Percentiles rank a stretch among this genome's conserved stretches.
Evolutionary conservation across 2,797 vertebrate species (phyloP).

Genomic region (Scolopax rusticola): DNA sequence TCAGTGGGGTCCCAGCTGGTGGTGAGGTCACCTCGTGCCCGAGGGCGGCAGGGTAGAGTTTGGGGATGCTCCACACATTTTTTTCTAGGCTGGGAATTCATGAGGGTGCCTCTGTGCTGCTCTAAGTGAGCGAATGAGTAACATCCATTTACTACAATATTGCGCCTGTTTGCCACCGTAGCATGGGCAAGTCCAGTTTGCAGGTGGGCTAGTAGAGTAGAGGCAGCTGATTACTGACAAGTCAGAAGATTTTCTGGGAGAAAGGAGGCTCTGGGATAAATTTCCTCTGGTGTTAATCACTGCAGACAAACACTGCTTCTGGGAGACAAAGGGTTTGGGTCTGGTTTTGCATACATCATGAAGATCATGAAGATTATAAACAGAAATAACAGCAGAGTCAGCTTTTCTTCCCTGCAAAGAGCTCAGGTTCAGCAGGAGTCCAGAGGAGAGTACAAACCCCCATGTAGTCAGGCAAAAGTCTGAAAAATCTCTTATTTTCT

Average conservation of each 20-base stretch:
- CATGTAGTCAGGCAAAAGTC: background rate
- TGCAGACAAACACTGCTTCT: background rate
- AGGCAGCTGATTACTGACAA: background rate
- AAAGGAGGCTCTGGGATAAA: background rate
- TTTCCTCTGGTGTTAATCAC: background rate
- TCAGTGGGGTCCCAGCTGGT: background rate
- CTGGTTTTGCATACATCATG: background rate
- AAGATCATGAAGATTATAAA: background rate
- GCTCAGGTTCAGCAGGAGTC: background rate
- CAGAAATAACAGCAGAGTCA: constrained; percentile 13
- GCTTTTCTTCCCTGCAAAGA: background rate
- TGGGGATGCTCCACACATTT: background rate
- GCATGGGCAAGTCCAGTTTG: background rate
- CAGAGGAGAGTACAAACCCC: background rate
- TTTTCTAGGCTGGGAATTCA: background rate
- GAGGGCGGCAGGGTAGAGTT: background rate
- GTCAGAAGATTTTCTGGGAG: background rate
- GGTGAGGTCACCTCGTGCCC: background rate
- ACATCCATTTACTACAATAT: background rate
- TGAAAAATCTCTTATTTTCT: background rate
- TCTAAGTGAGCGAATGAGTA: background rate
- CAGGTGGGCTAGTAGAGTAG: background rate
- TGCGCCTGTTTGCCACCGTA: background rate
- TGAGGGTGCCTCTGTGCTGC: background rate
- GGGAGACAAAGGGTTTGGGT: background rate